phyloP scores from a whole-genome alignment of 2,888 invertebrate genomes.

The Pseudococcus longispinus region DNA sequence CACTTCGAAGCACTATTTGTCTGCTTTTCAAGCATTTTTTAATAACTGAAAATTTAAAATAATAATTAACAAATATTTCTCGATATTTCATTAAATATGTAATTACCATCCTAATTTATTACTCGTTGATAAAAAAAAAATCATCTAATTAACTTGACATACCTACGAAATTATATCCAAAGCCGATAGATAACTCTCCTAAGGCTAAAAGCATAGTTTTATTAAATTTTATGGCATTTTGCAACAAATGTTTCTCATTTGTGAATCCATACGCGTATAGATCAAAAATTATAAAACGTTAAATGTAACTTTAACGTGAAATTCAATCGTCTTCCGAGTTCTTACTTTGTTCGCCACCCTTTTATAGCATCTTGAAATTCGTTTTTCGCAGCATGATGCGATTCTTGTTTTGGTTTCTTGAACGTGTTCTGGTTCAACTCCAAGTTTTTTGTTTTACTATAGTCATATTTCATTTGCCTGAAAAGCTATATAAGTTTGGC shows the following conservation, averaged over 20 bases:
- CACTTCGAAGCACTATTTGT: neutral
- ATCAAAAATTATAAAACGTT: neutral
- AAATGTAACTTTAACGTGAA: neutral
- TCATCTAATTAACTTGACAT: neutral
- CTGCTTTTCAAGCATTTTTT: neutral
- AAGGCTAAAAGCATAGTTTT: neutral
- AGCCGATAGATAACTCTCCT: neutral
- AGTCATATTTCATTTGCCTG: conserved; percentile 41
- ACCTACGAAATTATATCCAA: neutral
- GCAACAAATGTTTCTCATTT: neutral
- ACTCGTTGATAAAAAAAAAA: neutral
- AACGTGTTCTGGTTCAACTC: conserved; percentile 42
- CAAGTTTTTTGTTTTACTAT: conserved; percentile 31
- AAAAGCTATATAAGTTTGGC: conserved; percentile 42
- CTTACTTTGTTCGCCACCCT: neutral
- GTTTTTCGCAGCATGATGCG: conserved; percentile 37
- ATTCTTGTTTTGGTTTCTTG: conserved; percentile 24
- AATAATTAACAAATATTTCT: neutral
- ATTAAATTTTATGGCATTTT: neutral
- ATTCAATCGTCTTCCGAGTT: neutral
- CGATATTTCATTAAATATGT: neutral
- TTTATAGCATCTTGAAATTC: conserved; percentile 12
- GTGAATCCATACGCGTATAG: neutral
- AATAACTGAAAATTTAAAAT: neutral
- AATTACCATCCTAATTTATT: neutral